Conservation (phyloP, 2,797 vertebrate genomes). For the Mallotus villosus region DNA sequence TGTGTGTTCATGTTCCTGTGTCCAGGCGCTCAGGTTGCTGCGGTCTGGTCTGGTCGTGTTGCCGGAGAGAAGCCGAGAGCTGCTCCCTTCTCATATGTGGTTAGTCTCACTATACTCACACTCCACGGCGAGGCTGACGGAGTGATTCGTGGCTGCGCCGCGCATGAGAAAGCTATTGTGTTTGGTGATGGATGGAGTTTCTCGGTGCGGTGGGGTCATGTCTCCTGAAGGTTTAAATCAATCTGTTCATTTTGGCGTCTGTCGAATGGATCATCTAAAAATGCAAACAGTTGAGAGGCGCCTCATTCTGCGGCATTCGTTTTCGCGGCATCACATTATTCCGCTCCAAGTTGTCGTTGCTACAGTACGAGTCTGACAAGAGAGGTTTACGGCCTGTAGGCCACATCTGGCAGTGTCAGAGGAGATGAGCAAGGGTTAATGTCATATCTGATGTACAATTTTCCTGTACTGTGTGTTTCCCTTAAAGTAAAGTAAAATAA, state of each 20-base stretch:
- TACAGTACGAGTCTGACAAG: not conserved
- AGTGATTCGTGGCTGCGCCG: constrained; percentile 60
- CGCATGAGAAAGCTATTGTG: constrained; percentile 67
- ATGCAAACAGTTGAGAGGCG: constrained; percentile 52
- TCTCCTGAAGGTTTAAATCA: constrained; percentile 64
- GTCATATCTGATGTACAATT: too few species aligned
- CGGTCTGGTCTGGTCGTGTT: not conserved
- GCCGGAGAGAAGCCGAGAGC: constrained; percentile 23
- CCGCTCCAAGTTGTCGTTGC: constrained; percentile 8
- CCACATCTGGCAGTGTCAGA: too few species aligned
- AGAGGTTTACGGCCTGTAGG: too few species aligned
- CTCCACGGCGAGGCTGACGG: constrained; percentile 54
- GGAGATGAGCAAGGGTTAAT: too few species aligned
- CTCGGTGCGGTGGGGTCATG: constrained; percentile 52
- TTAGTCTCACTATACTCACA: constrained; percentile 53
- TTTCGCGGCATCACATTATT: constrained; percentile 47
- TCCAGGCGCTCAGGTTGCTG: not conserved
- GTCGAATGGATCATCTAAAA: constrained; percentile 67
- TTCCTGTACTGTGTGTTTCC: too few species aligned
- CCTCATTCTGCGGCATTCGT: constrained; percentile 40
- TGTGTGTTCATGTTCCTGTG: not conserved
- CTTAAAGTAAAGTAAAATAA: too few species aligned
- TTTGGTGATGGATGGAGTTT: constrained; percentile 66
- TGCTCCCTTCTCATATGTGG: constrained; percentile 44
- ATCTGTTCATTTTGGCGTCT: constrained; percentile 69